These are phyloP conservation scores for Seriola aureovittata DNA, from an alignment of 2,113 vertebrate genomes.

Conservation along the genomic window DNA sequence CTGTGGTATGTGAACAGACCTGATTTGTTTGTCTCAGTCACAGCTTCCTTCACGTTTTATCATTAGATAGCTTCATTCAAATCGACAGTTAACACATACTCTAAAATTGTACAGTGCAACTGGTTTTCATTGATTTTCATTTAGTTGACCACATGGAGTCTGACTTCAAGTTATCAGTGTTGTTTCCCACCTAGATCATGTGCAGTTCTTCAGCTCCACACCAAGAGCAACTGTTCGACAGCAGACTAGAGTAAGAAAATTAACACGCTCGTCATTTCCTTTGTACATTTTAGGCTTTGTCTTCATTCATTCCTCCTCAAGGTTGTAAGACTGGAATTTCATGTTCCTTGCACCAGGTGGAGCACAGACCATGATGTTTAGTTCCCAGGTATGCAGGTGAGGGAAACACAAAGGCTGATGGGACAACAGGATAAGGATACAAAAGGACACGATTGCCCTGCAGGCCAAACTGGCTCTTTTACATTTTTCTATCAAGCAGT, in stretches of 20 bases:
- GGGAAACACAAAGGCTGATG: conserved; percentile 44
- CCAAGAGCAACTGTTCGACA: background rate
- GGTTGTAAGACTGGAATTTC: conserved; percentile 62
- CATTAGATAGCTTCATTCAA: background rate
- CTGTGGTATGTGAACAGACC: conserved; percentile 38
- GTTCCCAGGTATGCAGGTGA: conserved; percentile 68
- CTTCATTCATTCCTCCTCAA: conserved; percentile 13
- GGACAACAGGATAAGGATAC: conserved; percentile 56
- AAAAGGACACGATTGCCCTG: conserved; percentile 48
- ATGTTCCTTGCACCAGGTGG: conserved; percentile 51
- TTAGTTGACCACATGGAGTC: background rate
- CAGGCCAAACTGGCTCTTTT: conserved; percentile 66
- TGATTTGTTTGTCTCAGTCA: conserved; percentile 1
- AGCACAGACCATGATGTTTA: conserved; percentile 45
- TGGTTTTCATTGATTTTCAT: background rate
- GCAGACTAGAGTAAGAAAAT: background rate
- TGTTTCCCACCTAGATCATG: background rate
- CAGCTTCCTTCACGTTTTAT: background rate
- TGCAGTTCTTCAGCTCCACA: background rate
- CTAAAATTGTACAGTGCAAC: background rate
- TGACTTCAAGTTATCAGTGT: background rate
- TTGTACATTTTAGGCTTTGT: background rate
- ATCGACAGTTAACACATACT: background rate
- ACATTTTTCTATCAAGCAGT: conserved; percentile 63
- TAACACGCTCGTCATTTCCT: background rate